A percentile compares a stretch with the other conserved stretches of the same genome.
Evolutionary conservation across 2,797 vertebrate species (phyloP).

Genomic region (Synaphobranchus kaupii): DNA sequence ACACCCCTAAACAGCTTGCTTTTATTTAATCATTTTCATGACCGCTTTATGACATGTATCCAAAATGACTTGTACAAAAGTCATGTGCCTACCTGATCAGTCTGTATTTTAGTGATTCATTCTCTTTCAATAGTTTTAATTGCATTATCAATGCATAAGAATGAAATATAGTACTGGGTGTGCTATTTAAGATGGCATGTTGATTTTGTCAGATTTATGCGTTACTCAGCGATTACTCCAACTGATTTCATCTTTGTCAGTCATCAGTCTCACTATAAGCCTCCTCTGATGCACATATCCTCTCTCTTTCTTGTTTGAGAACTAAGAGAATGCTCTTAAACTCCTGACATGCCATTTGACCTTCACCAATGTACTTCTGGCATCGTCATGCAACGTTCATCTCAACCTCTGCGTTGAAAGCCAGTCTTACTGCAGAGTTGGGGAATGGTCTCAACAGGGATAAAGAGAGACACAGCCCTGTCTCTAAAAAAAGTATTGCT

Average conservation of each 20-base stretch:
- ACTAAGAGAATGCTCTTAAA: neutral
- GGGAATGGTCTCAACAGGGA: neutral
- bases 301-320: neutral
- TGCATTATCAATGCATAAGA: neutral
- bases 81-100: no score
- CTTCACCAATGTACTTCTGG: neutral
- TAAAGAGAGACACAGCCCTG: neutral
- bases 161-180: neutral
- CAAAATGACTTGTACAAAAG: neutral
- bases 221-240: neutral
- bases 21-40: neutral
- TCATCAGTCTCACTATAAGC: neutral
- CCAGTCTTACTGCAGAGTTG: neutral
- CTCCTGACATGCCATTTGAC: neutral
- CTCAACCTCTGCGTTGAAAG: neutral
- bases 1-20: neutral
- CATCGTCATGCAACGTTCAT: neutral
- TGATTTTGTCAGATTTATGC: neutral
- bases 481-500: slow-evolving; percentile 31
- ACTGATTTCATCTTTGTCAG: neutral
- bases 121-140: no score
- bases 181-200: neutral
- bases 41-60: neutral
- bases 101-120: no score
- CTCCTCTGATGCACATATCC: neutral